Conservation (phyloP, 2,797 vertebrate genomes). For the Enteromius afrohamiltoni region DNA sequence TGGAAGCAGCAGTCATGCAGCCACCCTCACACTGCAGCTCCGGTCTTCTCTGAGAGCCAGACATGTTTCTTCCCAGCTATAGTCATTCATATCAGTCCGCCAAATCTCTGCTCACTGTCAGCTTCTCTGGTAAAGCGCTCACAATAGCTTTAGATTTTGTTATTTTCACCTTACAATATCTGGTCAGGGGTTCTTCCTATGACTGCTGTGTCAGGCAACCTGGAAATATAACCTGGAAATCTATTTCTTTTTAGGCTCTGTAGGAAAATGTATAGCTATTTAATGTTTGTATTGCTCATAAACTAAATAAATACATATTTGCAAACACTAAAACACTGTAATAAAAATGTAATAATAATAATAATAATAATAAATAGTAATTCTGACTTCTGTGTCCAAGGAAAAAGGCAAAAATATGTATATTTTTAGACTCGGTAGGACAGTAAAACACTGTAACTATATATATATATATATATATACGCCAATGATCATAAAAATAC, state of each 20-base stretch:
- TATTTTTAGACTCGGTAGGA: no score
- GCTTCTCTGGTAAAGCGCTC: conserved; percentile 1
- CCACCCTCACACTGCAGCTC: conserved; percentile 27
- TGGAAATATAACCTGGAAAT: no score
- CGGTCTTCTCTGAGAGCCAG: conserved; percentile 8
- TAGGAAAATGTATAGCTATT: neutral
- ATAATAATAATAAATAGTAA: no score
- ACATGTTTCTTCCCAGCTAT: conserved; percentile 14
- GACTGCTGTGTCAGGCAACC: neutral
- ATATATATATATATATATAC: no score
- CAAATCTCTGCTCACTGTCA: conserved; percentile 27
- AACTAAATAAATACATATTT: no score
- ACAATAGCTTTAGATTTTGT: conserved; percentile 5
- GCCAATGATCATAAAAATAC: neutral
- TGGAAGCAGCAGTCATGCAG: conserved; percentile 24
- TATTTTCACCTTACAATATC: neutral
- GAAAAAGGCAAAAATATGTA: no score
- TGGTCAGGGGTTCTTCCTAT: neutral
- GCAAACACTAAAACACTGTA: no score
- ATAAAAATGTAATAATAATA: no score
- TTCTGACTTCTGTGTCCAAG: no score
- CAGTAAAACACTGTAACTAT: no score
- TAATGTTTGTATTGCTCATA: no score
- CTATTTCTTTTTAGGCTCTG: neutral
- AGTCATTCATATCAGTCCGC: conserved; percentile 18